Percentiles rank a stretch among this genome's conserved stretches.
Conservation (phyloP, 2,888 invertebrate species). For the Macrosiphum euphorbiae region DNA sequence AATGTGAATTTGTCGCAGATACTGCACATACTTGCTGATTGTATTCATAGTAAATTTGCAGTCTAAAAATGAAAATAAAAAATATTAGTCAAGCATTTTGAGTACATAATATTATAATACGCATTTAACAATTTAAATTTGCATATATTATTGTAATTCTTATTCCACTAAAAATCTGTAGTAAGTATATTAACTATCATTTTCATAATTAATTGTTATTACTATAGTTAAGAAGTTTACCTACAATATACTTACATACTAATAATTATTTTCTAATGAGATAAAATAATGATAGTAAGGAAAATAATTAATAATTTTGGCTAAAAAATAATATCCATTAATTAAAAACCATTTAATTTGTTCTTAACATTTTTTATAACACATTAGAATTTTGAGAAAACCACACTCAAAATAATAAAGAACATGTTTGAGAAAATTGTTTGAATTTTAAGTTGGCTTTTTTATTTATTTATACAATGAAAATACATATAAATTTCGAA, state of each 20-base stretch:
- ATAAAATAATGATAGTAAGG: background rate
- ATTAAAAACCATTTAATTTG: background rate
- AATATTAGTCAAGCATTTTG: background rate
- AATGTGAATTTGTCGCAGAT: background rate
- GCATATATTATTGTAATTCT: background rate
- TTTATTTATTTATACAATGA: background rate
- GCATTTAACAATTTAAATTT: background rate
- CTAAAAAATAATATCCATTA: background rate
- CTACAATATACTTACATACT: background rate
- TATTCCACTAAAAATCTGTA: background rate
- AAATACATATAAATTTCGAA: background rate
- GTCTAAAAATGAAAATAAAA: conserved; percentile 1
- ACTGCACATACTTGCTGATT: conserved; percentile 2
- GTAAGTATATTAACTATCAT: background rate
- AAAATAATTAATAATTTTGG: background rate
- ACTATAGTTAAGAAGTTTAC: background rate
- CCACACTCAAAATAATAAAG: background rate
- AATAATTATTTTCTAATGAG: background rate
- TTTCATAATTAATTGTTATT: background rate
- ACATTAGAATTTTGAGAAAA: background rate
- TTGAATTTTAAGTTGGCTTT: background rate
- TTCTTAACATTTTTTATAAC: background rate
- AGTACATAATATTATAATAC: background rate
- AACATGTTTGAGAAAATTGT: background rate
- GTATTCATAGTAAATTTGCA: conserved; percentile 43